Conservation (phyloP, 2,888 invertebrate species). For the Catocala sponsa region DNA sequence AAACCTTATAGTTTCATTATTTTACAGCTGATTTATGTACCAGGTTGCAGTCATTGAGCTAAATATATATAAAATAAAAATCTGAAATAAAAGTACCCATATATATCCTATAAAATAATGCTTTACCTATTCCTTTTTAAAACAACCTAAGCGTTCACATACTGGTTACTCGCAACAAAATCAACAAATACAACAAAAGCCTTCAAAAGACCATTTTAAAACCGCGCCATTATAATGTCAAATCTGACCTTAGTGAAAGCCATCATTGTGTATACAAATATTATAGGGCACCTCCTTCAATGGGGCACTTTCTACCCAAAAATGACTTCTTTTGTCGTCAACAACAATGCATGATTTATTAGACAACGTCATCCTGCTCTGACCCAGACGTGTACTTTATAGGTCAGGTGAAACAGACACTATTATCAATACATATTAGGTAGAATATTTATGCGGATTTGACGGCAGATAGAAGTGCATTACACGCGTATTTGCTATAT, state of each 20-base stretch:
- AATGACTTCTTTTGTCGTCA: conserved; percentile 82
- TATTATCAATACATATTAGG: conserved; percentile 4
- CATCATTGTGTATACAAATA: conserved; percentile 61
- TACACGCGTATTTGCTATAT: too few relatives aligned
- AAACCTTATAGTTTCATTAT: too few relatives aligned
- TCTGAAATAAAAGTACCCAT: too few relatives aligned
- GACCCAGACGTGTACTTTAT: conserved; percentile 57
- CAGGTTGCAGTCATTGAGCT: too few relatives aligned
- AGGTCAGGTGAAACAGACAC: conserved; percentile 10
- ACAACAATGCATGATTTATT: conserved; percentile 83
- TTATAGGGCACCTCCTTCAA: conserved; percentile 64
- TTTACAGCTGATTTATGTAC: too few relatives aligned
- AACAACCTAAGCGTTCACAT: too few relatives aligned
- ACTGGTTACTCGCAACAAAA: background rate
- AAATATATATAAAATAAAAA: too few relatives aligned
- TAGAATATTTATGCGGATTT: background rate
- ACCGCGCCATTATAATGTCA: conserved; percentile 35
- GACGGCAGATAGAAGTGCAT: too few relatives aligned
- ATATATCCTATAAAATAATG: too few relatives aligned
- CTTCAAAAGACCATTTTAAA: conserved; percentile 21
- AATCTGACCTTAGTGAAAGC: conserved; percentile 51
- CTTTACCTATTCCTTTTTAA: too few relatives aligned
- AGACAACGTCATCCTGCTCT: conserved; percentile 52
- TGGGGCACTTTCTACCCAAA: conserved; percentile 77
- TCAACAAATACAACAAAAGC: conserved; percentile 2